Percentiles rank a stretch among this genome's conserved stretches.
phyloP scores from a whole-genome alignment of 2,113 vertebrate genomes.

The Archilochus colubris region DNA sequence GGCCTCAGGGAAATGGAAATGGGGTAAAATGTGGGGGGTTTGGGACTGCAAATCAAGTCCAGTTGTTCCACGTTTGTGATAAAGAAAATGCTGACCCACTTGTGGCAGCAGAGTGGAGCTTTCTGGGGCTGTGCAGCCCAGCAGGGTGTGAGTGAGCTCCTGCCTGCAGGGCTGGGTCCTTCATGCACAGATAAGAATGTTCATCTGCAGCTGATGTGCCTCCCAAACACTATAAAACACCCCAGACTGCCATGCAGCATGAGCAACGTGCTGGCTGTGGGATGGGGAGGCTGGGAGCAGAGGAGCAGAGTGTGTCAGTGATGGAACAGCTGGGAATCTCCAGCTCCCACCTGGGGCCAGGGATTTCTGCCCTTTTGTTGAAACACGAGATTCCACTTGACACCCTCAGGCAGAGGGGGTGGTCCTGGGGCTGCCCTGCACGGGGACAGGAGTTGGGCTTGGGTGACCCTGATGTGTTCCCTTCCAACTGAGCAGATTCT shows the following conservation, averaged over 20 bases:
- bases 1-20: background rate
- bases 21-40: background rate
- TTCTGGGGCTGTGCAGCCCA: background rate
- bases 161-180: background rate
- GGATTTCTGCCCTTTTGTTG: background rate
- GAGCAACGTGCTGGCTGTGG: fast-evolving
- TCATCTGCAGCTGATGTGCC: background rate
- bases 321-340: background rate
- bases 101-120: background rate
- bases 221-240: background rate
- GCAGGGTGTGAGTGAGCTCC: background rate
- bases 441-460: too few species aligned
- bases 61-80: background rate
- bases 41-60: background rate
- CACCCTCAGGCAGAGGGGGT: too few species aligned
- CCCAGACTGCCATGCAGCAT: fast-evolving
- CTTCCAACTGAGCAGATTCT: too few species aligned
- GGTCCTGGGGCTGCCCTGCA: too few species aligned
- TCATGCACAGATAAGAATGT: background rate
- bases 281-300: background rate
- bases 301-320: background rate
- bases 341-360: background rate
- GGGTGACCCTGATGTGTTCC: too few species aligned
- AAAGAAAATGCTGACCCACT: fast-evolving
- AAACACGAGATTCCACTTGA: too few species aligned